A percentile compares a stretch with the other conserved stretches of the same genome.
Evolutionary conservation across 2,888 invertebrate genomes (phyloP).

Genomic region (Aplocera efformata): DNA sequence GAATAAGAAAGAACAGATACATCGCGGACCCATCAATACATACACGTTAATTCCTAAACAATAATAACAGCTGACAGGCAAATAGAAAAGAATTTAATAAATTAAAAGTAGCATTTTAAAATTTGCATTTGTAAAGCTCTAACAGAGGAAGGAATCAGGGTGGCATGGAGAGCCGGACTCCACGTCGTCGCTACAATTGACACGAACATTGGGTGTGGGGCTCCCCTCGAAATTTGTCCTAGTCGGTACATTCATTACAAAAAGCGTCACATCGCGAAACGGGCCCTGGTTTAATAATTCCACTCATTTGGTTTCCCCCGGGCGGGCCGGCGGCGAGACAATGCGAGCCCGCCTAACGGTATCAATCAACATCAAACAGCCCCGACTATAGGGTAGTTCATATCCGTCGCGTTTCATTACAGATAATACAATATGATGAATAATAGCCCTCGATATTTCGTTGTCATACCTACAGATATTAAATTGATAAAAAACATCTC

Average conservation of each 20-base stretch:
- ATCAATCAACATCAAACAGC: conserved; percentile 80
- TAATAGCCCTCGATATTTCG: conserved; percentile 18
- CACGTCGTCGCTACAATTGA: conserved; percentile 45
- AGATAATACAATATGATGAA: conserved; percentile 23
- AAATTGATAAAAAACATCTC: conserved; percentile 3
- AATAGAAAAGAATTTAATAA: conserved; percentile 29
- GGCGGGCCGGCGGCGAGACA: conserved; percentile 56
- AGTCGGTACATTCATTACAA: conserved; percentile 71
- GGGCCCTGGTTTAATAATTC: conserved; percentile 75
- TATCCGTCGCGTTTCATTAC: conserved; percentile 32
- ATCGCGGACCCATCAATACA: too few species aligned
- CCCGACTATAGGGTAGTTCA: conserved; percentile 60
- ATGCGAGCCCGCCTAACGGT: conserved; percentile 74
- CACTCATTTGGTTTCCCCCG: conserved; percentile 73
- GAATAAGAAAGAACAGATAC: too few species aligned
- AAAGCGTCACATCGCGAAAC: conserved; percentile 72
- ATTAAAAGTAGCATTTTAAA: conserved; percentile 37
- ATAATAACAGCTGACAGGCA: conserved; percentile 40
- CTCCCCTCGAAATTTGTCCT: conserved; percentile 39
- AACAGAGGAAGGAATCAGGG: conserved; percentile 48
- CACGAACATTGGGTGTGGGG: conserved; percentile 34
- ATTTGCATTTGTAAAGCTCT: conserved; percentile 45
- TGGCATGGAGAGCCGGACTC: conserved; percentile 37
- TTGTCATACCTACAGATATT: conserved; percentile 23
- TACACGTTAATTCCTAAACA: conserved; percentile 33